These are phyloP conservation scores for Leptinotarsa rubiginosa DNA, from an alignment of 2,888 invertebrate species.

Conservation along the genomic window DNA sequence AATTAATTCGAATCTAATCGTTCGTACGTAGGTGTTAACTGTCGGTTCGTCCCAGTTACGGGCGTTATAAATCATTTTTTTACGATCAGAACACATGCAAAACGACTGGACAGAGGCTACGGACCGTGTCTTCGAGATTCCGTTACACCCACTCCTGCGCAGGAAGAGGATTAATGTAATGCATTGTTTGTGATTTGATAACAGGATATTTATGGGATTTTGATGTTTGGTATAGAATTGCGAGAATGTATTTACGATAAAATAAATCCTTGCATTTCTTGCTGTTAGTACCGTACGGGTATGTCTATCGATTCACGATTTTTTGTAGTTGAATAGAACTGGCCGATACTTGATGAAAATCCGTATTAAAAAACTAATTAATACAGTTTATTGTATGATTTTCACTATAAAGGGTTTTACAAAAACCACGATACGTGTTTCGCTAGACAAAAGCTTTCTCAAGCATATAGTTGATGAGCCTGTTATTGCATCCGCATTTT, in stretches of 20 bases:
- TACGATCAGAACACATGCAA: slow-evolving; percentile 36
- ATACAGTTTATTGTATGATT: no score
- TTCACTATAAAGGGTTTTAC: no score
- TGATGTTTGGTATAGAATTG: background rate
- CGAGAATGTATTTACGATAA: background rate
- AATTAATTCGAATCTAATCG: slow-evolving; percentile 22
- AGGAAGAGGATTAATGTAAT: slow-evolving; percentile 18
- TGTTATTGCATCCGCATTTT: no score
- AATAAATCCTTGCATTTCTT: no score
- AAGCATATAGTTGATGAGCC: no score
- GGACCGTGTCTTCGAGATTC: slow-evolving; percentile 27
- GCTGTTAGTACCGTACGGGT: no score
- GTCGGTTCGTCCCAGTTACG: slow-evolving; percentile 28
- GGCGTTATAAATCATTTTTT: slow-evolving; percentile 33
- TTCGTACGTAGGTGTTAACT: slow-evolving; percentile 22
- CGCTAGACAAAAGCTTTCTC: no score
- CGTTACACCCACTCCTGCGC: slow-evolving; percentile 9
- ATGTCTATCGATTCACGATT: no score
- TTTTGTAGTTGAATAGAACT: no score
- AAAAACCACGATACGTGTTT: no score
- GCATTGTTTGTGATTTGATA: slow-evolving; percentile 16
- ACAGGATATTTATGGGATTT: slow-evolving; percentile 5
- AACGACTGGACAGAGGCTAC: slow-evolving; percentile 31
- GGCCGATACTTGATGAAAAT: no score
- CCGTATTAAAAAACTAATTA: no score